Percentiles rank a stretch among this genome's conserved stretches.
phyloP scores from a whole-genome alignment of 2,888 invertebrate genomes.

The Psococerastis gibbosa region DNA sequence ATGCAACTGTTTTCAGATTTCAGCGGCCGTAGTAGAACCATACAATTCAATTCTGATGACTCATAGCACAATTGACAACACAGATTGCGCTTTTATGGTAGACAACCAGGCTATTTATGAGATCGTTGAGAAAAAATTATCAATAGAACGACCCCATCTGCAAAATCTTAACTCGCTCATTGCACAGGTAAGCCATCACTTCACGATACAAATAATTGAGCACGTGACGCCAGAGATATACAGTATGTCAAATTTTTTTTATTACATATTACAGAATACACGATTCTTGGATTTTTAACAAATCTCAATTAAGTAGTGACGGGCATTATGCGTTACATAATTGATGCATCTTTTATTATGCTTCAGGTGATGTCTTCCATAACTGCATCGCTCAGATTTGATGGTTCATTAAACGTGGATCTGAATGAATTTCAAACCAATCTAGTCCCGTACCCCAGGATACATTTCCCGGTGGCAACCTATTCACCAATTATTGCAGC shows the following conservation, averaged over 20 bases:
- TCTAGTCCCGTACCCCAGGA: conserved; percentile 78
- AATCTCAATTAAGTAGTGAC: too few species aligned
- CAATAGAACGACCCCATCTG: conserved; percentile 67
- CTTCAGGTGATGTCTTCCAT: conserved; percentile 67
- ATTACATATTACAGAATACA: too few species aligned
- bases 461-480: conserved; percentile 66
- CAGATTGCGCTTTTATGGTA: conserved; percentile 86
- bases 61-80: conserved; percentile 69
- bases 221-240: too few species aligned
- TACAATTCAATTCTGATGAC: conserved; percentile 85
- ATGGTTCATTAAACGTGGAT: conserved; percentile 52
- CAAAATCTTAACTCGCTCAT: conserved; percentile 70
- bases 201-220: too few species aligned
- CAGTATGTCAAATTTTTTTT: too few species aligned
- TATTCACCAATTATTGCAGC: conserved; percentile 54
- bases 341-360: too few species aligned
- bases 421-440: conserved; percentile 46
- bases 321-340: too few species aligned
- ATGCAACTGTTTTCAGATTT: conserved; percentile 37
- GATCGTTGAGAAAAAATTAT: conserved; percentile 68
- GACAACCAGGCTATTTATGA: conserved; percentile 94
- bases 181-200: conserved; percentile 34
- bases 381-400: conserved; percentile 71
- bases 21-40: conserved; percentile 86
- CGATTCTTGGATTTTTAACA: too few species aligned